Conservation (phyloP, 2,113 vertebrate genomes). For the Anser brachyrhynchus region DNA sequence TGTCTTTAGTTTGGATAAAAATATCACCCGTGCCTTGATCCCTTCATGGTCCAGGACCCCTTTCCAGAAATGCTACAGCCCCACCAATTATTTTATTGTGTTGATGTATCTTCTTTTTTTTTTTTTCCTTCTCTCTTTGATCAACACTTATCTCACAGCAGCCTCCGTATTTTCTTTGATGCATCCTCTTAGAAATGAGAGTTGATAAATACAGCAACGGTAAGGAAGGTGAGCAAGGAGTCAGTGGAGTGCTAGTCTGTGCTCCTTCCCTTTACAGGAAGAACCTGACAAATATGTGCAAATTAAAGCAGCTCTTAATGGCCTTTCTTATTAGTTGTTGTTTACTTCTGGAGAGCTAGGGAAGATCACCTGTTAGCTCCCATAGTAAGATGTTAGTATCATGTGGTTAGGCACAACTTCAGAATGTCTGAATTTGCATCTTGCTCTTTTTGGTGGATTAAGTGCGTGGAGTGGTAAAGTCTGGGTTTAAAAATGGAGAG, state of each 20-base stretch:
- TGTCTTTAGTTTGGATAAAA: background rate
- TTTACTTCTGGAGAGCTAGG: background rate
- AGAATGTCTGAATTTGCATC: background rate
- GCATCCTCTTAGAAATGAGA: conserved; percentile 16
- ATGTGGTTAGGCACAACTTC: background rate
- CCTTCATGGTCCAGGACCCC: background rate
- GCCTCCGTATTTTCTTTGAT: background rate
- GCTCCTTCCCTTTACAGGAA: conserved; percentile 12
- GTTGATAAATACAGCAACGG: conserved; percentile 9
- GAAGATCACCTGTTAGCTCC: background rate
- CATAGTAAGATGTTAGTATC: background rate
- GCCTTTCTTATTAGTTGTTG: background rate
- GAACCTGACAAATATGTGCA: background rate
- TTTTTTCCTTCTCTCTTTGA: background rate
- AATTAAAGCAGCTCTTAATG: background rate
- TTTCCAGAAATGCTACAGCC: background rate
- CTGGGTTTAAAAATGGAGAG: background rate
- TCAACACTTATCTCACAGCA: background rate
- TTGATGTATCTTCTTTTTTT: background rate
- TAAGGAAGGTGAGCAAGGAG: background rate
- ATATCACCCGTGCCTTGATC: background rate
- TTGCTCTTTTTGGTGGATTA: background rate
- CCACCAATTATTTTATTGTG: background rate
- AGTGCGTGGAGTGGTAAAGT: background rate
- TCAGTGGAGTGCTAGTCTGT: background rate